Evolutionary conservation across 2,888 invertebrate genomes (phyloP).

Genomic region (Nomada goodeniana): DNA sequence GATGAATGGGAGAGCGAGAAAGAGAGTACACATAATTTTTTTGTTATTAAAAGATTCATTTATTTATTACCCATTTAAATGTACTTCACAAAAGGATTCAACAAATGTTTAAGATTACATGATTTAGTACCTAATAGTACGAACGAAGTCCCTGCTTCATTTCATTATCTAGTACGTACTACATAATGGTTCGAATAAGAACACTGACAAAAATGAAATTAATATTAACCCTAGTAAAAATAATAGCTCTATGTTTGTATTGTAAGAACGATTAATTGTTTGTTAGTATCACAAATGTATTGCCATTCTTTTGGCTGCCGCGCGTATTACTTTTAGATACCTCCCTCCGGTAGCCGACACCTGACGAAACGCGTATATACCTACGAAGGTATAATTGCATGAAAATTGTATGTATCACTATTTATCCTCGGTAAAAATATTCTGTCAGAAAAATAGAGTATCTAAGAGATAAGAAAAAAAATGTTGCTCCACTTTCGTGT

Average conservation of each 20-base stretch:
- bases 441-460: slow-evolving; percentile 72
- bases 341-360: slow-evolving; percentile 6
- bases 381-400: slow-evolving; percentile 46
- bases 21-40: slow-evolving; percentile 5
- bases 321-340: slow-evolving; percentile 36
- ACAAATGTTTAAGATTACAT: neutral
- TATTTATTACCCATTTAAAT: slow-evolving; percentile 18
- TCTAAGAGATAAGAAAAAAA: slow-evolving; percentile 29
- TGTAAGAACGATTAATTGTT: slow-evolving; percentile 70
- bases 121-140: neutral
- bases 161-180: neutral
- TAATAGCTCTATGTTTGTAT: slow-evolving; percentile 28
- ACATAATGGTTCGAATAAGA: slow-evolving; percentile 3
- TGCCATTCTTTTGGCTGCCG: slow-evolving; percentile 65
- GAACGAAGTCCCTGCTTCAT: neutral
- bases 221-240: slow-evolving; percentile 37
- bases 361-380: slow-evolving; percentile 34
- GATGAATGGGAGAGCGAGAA: neutral
- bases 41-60: slow-evolving; percentile 30
- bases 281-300: slow-evolving; percentile 80
- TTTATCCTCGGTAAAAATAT: slow-evolving; percentile 64
- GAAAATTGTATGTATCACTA: slow-evolving; percentile 45
- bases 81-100: slow-evolving; percentile 9
- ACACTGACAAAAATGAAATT: slow-evolving; percentile 18
- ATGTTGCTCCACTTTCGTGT: neutral